These are phyloP conservation scores for Apamea epomidion DNA, from an alignment of 2,888 invertebrate genomes.

Conservation along the genomic window DNA sequence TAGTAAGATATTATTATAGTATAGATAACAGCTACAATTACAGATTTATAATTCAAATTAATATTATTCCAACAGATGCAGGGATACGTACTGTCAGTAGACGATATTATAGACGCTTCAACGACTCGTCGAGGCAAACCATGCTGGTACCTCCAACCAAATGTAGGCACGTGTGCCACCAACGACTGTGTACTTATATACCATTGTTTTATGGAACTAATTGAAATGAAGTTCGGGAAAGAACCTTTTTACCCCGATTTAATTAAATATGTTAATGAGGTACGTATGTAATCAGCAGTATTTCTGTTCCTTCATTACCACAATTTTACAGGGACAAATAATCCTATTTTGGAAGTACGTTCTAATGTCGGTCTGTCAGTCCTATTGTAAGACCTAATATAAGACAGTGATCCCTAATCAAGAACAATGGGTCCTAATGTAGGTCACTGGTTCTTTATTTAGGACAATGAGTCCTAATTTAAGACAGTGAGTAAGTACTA, in stretches of 20 bases:
- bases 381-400: background rate
- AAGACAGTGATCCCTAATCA: background rate
- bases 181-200: slow-evolving; percentile 49
- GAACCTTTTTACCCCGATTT: slow-evolving; percentile 39
- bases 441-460: background rate
- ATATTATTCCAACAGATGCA: slow-evolving; percentile 41
- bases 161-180: slow-evolving; percentile 42
- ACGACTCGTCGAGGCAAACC: slow-evolving; percentile 48
- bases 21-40: background rate
- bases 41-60: background rate
- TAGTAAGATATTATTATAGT: no score
- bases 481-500: no score
- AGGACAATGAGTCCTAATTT: background rate
- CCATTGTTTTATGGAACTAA: slow-evolving; percentile 37
- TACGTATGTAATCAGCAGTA: slow-evolving; percentile 2
- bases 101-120: slow-evolving; percentile 48
- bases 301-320: background rate
- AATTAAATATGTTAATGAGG: slow-evolving; percentile 38
- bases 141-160: slow-evolving; percentile 45
- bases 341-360: background rate
- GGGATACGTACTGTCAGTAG: slow-evolving; percentile 34
- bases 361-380: background rate
- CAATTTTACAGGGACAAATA: background rate
- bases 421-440: background rate
- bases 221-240: slow-evolving; percentile 38